Conservation (phyloP, 2,797 vertebrate species). For the Sebastes oblongus region DNA sequence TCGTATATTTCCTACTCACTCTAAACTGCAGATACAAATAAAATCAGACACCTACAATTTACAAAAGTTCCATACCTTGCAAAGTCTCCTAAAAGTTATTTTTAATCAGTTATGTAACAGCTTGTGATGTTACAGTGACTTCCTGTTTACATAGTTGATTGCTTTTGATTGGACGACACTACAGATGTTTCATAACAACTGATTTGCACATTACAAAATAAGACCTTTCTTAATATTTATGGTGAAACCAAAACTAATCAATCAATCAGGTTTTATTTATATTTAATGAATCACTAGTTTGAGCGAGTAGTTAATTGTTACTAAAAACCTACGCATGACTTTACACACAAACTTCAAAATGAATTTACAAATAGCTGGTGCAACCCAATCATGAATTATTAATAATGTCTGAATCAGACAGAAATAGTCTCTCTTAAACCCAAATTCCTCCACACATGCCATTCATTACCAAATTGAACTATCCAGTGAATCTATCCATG, state of each 20-base stretch:
- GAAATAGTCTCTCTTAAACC: not conserved
- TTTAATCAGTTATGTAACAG: not conserved
- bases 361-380: not conserved
- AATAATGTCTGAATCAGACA: not conserved
- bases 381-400: slow-evolving; percentile 1
- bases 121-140: not conserved
- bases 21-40: not conserved
- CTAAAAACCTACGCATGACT: not conserved
- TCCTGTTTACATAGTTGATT: not conserved
- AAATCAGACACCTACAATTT: not conserved
- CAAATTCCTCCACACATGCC: slow-evolving; percentile 42
- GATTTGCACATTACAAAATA: not conserved
- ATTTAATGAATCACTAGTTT: not conserved
- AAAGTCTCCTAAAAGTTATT: not conserved
- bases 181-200: not conserved
- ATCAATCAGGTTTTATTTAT: not conserved
- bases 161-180: not conserved
- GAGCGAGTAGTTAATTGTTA: not conserved
- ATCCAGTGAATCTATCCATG: slow-evolving; percentile 38
- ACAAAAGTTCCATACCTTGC: not conserved
- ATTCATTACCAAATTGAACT: slow-evolving; percentile 46
- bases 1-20: not conserved
- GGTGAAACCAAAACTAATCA: not conserved
- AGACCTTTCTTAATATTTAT: not conserved
- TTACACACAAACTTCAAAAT: not conserved